A percentile compares a stretch with the other conserved stretches of the same genome.
These are phyloP conservation scores for Aporophyla nigra DNA, from an alignment of 2,888 invertebrate genomes.

Conservation along the genomic window DNA sequence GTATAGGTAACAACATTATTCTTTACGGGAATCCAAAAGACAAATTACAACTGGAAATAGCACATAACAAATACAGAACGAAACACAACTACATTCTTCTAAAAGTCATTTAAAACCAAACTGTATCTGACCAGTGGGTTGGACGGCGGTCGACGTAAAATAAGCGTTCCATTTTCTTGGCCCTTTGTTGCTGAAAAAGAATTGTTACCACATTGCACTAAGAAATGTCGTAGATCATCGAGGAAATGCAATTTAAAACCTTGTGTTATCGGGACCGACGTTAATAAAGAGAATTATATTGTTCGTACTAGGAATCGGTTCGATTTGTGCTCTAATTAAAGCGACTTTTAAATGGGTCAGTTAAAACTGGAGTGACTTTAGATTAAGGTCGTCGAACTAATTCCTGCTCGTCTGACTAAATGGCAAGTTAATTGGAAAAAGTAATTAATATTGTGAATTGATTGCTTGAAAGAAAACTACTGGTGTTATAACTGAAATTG, in stretches of 20 bases:
- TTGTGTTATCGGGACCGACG: slow-evolving; percentile 47
- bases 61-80: slow-evolving; percentile 48
- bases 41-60: slow-evolving; percentile 52
- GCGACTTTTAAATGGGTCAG: slow-evolving; percentile 41
- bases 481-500: neutral
- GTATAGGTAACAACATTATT: slow-evolving; percentile 35
- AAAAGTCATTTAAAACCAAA: slow-evolving; percentile 71
- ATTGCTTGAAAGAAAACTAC: neutral
- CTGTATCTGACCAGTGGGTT: slow-evolving; percentile 65
- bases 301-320: slow-evolving; percentile 36
- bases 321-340: slow-evolving; percentile 49
- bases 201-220: slow-evolving; percentile 60
- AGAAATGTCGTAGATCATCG: slow-evolving; percentile 63
- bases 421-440: neutral
- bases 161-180: slow-evolving; percentile 64
- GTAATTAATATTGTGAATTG: neutral
- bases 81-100: slow-evolving; percentile 61
- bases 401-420: slow-evolving; percentile 1
- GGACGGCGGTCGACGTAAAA: slow-evolving; percentile 57
- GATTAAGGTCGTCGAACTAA: slow-evolving; percentile 13
- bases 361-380: slow-evolving; percentile 14
- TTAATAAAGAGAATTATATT: slow-evolving; percentile 56
- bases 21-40: slow-evolving; percentile 41
- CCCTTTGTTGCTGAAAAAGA: slow-evolving; percentile 66
- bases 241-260: slow-evolving; percentile 63